phyloP scores from a whole-genome alignment of 2,113 vertebrate species.

The Mormyrus lacerda region DNA sequence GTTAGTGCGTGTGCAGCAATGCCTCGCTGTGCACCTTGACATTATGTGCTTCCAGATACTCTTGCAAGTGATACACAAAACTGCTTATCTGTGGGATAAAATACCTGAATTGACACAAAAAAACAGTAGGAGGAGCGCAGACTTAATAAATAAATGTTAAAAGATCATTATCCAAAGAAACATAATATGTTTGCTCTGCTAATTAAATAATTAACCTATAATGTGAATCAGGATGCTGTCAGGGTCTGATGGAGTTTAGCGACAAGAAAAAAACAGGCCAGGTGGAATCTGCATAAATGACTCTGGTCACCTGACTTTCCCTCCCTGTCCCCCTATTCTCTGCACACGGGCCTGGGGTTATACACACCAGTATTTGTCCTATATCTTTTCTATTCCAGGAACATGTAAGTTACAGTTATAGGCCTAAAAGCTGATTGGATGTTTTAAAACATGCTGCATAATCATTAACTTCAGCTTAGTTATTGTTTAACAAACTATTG shows the following conservation, averaged over 20 bases:
- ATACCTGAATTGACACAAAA: no score
- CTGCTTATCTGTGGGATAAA: no score
- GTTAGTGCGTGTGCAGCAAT: no score
- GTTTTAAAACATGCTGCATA: background rate
- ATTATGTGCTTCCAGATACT: no score
- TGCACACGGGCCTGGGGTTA: background rate
- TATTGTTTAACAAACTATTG: background rate
- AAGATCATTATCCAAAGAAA: background rate
- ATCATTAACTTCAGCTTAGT: background rate
- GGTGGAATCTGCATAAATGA: background rate
- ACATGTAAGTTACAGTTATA: background rate
- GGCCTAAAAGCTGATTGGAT: background rate
- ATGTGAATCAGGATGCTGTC: background rate
- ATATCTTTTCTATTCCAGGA: background rate
- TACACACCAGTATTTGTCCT: background rate
- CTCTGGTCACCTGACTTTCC: background rate
- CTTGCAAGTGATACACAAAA: no score
- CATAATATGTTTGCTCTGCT: background rate
- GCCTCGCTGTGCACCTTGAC: no score
- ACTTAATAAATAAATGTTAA: background rate
- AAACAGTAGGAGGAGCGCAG: no score
- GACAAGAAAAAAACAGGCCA: background rate
- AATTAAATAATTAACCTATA: background rate
- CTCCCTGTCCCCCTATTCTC: background rate
- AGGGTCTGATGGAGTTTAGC: background rate